Conservation (phyloP, 2,888 invertebrate species). For the Lepidocyrtoides sp. region DNA sequence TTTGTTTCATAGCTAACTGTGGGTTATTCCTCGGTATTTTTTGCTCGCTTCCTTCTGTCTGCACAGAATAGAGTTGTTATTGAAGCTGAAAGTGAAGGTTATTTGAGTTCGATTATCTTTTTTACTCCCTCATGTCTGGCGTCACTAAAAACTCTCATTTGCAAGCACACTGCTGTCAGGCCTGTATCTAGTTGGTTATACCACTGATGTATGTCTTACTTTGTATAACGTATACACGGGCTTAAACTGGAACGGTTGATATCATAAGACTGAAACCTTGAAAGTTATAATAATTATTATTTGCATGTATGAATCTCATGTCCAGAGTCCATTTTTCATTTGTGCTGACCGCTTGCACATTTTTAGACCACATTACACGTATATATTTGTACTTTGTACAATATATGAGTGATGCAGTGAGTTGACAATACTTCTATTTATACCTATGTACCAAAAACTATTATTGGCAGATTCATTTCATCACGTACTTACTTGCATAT, state of each 20-base stretch:
- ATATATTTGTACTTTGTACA: no score
- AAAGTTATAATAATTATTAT: neutral
- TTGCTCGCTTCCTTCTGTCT: neutral
- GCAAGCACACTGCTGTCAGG: no score
- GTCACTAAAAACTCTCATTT: neutral
- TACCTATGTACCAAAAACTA: no score
- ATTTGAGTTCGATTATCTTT: constrained; percentile 30
- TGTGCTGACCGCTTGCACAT: neutral
- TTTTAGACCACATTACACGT: neutral
- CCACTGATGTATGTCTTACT: no score
- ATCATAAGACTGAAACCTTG: neutral
- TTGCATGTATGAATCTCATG: neutral
- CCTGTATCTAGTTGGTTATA: no score
- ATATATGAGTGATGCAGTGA: neutral
- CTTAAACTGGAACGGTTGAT: neutral
- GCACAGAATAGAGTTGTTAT: neutral
- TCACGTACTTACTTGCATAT: neutral
- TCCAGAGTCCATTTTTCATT: neutral
- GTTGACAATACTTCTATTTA: no score
- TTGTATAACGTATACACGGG: no score
- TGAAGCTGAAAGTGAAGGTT: constrained; percentile 42
- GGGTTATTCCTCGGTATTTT: neutral
- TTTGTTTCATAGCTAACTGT: no score
- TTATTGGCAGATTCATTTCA: neutral
- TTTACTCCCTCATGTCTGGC: neutral